These are phyloP conservation scores for Toxotes jaculatrix DNA, from an alignment of 2,113 vertebrate species.

Conservation along the genomic window DNA sequence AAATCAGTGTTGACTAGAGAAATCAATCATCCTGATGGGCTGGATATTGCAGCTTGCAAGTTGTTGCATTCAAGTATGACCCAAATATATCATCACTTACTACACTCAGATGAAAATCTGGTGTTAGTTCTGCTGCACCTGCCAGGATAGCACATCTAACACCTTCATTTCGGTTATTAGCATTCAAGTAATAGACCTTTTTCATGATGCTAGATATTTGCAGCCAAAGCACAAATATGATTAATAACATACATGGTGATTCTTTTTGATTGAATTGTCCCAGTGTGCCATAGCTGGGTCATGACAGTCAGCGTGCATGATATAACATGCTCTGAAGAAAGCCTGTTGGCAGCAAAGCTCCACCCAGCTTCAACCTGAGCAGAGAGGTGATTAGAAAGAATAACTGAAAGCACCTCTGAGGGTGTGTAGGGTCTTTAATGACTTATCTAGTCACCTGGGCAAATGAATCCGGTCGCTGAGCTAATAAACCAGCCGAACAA, in stretches of 20 bases:
- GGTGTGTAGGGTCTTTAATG: not conserved
- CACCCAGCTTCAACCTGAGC: not conserved
- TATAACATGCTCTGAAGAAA: too few species aligned
- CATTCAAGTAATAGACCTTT: not conserved
- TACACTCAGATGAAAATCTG: not conserved
- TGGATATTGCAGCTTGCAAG: conserved; percentile 40
- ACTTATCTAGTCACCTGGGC: not conserved
- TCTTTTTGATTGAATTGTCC: not conserved
- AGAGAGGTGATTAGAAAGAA: not conserved
- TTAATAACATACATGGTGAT: not conserved
- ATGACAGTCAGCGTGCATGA: not conserved
- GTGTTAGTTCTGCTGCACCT: conserved; percentile 6
- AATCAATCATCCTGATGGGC: conserved; percentile 59
- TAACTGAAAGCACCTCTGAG: conserved; percentile 4
- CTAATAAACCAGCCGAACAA: not conserved
- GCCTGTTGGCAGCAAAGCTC: not conserved
- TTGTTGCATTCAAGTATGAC: conserved; percentile 48
- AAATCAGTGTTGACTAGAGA: conserved; percentile 33
- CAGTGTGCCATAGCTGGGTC: not conserved
- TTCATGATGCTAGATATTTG: not conserved
- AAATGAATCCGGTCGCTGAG: not conserved
- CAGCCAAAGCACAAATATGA: not conserved
- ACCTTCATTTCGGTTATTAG: not conserved
- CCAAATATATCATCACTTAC: conserved; percentile 45
- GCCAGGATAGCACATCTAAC: not conserved